Percentiles rank a stretch among this genome's conserved stretches.
Evolutionary conservation across 1,140 invertebrate genomes (phyloP).

Genomic region (Caenorhabditis tropicalis): DNA sequence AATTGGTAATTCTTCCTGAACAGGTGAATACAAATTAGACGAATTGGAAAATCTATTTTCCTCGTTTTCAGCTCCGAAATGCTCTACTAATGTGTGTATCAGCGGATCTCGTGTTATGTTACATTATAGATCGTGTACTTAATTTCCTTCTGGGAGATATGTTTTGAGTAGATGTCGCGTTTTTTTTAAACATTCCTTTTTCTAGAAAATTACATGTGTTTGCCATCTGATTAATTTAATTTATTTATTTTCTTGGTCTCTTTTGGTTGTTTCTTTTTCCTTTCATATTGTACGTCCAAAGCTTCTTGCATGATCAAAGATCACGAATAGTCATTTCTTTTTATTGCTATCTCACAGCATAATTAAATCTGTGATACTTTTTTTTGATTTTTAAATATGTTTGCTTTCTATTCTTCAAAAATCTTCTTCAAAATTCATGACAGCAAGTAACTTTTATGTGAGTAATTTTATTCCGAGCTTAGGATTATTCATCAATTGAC

Average conservation of each 20-base stretch:
- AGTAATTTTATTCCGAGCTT: neutral
- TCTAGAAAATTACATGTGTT: neutral
- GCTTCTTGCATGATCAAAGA: neutral
- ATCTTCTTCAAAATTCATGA: too few relatives aligned
- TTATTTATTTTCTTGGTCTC: neutral
- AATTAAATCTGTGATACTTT: slow-evolving; percentile 9
- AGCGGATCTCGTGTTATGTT: slow-evolving; percentile 73
- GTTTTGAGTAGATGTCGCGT: neutral
- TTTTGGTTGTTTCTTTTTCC: neutral
- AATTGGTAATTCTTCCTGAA: slow-evolving; percentile 73
- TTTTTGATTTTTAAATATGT: neutral
- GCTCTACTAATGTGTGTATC: slow-evolving; percentile 72
- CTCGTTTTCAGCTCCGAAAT: slow-evolving; percentile 73
- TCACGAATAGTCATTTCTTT: neutral
- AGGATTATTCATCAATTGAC: neutral
- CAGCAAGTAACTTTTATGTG: neutral
- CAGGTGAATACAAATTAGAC: neutral
- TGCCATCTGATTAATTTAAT: slow-evolving; percentile 3
- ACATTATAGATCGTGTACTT: slow-evolving; percentile 72
- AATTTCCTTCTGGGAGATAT: slow-evolving; percentile 73
- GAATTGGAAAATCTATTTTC: neutral
- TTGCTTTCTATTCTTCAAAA: neutral
- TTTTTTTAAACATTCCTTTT: neutral
- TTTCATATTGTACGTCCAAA: neutral
- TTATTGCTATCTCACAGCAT: neutral